Conservation (phyloP, 2,113 vertebrate genomes). For the Phalacrocorax aristotelis region DNA sequence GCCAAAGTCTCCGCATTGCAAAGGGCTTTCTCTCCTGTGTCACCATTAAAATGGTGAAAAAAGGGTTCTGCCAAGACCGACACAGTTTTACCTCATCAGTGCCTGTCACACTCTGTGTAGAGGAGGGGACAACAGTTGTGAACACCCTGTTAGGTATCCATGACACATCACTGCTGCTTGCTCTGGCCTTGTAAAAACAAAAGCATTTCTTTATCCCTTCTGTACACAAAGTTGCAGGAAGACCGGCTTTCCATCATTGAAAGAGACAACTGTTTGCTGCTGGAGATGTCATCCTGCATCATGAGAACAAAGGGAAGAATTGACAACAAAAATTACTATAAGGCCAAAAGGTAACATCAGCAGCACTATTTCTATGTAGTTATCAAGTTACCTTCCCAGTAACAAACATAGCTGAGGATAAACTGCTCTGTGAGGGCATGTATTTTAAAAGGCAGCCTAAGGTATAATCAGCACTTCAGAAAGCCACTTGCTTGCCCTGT, state of each 20-base stretch:
- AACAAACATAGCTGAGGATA: conserved; percentile 20
- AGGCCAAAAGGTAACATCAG: conserved; percentile 71
- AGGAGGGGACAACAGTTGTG: not conserved
- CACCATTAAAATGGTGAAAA: not conserved
- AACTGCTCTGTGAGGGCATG: not conserved
- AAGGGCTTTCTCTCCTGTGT: not conserved
- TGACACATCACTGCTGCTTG: not conserved
- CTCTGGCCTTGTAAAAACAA: not conserved
- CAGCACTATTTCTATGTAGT: not conserved
- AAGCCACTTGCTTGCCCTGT: not conserved
- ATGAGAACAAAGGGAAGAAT: conserved; percentile 67
- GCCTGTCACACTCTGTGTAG: not conserved
- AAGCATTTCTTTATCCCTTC: not conserved
- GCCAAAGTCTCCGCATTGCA: not conserved
- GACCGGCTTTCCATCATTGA: conserved; percentile 62
- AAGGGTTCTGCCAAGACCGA: not conserved
- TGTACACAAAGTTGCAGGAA: conserved; percentile 67
- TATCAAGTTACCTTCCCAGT: conserved; percentile 11
- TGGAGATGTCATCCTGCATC: conserved; percentile 74
- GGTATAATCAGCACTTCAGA: conserved; percentile 16
- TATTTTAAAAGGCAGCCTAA: conserved; percentile 31
- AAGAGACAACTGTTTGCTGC: conserved; percentile 74
- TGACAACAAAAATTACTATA: conserved; percentile 66
- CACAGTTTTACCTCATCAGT: not conserved
- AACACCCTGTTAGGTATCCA: not conserved